A percentile compares a stretch with the other conserved stretches of the same genome.
phyloP scores from a whole-genome alignment of 2,797 vertebrate species.

The Parauchenoglanis punctatus region DNA sequence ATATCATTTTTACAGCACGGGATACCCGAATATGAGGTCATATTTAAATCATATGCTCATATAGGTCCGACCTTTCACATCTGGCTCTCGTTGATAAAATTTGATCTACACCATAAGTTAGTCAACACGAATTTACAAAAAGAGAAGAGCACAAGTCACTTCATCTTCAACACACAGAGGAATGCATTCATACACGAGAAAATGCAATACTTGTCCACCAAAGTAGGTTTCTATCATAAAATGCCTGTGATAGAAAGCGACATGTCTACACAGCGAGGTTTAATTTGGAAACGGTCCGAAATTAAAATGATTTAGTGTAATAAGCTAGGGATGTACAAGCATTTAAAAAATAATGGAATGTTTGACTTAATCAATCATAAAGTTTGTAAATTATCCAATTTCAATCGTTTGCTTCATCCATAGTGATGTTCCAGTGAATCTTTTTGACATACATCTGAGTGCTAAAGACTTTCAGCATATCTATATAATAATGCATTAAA shows the following conservation, averaged over 20 bases:
- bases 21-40: slow-evolving; percentile 60
- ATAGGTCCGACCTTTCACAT: slow-evolving; percentile 52
- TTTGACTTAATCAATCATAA: slow-evolving; percentile 1
- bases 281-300: slow-evolving; percentile 22
- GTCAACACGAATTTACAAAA: slow-evolving; percentile 60
- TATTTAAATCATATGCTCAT: slow-evolving; percentile 64
- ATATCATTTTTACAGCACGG: slow-evolving; percentile 67
- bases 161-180: slow-evolving; percentile 45
- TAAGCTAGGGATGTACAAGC: slow-evolving; percentile 15
- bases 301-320: slow-evolving; percentile 10
- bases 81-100: slow-evolving; percentile 58
- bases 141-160: slow-evolving; percentile 52
- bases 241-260: background rate
- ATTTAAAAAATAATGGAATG: slow-evolving; percentile 41
- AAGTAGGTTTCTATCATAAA: background rate
- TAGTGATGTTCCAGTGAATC: background rate
- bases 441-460: background rate
- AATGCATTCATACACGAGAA: slow-evolving; percentile 19
- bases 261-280: slow-evolving; percentile 11
- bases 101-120: slow-evolving; percentile 51
- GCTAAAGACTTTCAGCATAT: background rate
- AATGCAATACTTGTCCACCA: slow-evolving; percentile 17
- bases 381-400: background rate
- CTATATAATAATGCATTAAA: background rate
- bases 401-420: background rate